Evolutionary conservation across 2,797 vertebrate genomes (phyloP).

Genomic region (Sebastes cheni): DNA sequence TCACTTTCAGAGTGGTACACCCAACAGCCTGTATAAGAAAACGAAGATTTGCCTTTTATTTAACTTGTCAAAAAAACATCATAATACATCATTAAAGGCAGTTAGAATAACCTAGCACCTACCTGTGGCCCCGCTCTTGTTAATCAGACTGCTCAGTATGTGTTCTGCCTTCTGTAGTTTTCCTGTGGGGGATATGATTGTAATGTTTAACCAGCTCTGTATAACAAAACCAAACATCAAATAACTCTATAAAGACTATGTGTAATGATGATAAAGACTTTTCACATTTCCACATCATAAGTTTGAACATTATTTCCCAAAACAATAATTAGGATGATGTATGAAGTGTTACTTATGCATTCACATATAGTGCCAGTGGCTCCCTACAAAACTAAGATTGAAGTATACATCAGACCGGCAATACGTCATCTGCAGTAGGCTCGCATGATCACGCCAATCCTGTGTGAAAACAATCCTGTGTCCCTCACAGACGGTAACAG

Average conservation of each 20-base stretch:
- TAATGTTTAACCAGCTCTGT: neutral
- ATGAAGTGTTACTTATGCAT: neutral
- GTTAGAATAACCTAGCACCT: neutral
- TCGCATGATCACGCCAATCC: too few species aligned
- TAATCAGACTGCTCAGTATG: constrained; percentile 92
- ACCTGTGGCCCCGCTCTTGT: constrained; percentile 88
- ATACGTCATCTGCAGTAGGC: too few species aligned
- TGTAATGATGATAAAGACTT: neutral
- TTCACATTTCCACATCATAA: neutral
- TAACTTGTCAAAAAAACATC: neutral
- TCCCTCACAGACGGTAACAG: rapidly evolving
- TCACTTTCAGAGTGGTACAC: constrained; percentile 86
- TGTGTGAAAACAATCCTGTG: too few species aligned
- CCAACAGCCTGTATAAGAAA: constrained; percentile 86
- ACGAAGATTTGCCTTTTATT: neutral
- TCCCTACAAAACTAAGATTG: neutral
- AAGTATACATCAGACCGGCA: rapidly evolving
- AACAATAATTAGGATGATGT: neutral
- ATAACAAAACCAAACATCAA: neutral
- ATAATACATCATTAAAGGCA: neutral
- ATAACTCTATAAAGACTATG: neutral
- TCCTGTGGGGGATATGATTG: constrained; percentile 76
- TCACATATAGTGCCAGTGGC: neutral
- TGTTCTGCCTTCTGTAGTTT: constrained; percentile 94
- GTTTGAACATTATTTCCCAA: neutral